Percentiles rank a stretch among this genome's conserved stretches.
Evolutionary conservation across 2,113 vertebrate species (phyloP).

Genomic region (Amazona guildingii): DNA sequence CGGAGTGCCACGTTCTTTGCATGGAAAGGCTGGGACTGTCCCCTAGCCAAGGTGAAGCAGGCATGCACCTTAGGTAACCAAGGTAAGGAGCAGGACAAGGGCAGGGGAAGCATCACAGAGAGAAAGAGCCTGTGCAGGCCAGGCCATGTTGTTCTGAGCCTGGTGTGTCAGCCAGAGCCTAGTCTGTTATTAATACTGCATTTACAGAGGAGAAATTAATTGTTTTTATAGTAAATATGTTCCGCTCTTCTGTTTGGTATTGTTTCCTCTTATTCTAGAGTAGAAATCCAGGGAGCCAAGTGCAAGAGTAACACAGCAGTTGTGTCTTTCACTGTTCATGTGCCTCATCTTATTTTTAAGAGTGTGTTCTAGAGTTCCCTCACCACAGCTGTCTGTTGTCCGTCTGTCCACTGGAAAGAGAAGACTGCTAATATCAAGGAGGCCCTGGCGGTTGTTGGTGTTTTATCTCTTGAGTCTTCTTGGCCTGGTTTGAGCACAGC

Average conservation of each 20-base stretch:
- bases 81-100: background rate
- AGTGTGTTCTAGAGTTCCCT: background rate
- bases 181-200: background rate
- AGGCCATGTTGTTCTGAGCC: background rate
- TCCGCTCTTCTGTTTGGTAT: background rate
- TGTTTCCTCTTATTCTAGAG: background rate
- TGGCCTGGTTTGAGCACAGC: background rate
- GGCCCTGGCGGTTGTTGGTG: background rate
- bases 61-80: fast-evolving
- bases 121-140: background rate
- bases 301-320: background rate
- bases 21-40: background rate
- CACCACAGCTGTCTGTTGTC: background rate
- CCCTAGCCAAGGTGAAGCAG: fast-evolving
- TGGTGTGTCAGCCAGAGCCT: background rate
- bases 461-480: background rate
- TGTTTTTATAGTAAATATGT: background rate
- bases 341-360: background rate
- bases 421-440: background rate
- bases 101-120: background rate
- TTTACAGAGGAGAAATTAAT: background rate
- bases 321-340: background rate
- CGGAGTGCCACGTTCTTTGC: fast-evolving
- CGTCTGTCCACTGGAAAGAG: background rate
- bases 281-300: background rate